Conservation (phyloP, 2,113 vertebrate species). For the Todiramphus saurophagus region DNA sequence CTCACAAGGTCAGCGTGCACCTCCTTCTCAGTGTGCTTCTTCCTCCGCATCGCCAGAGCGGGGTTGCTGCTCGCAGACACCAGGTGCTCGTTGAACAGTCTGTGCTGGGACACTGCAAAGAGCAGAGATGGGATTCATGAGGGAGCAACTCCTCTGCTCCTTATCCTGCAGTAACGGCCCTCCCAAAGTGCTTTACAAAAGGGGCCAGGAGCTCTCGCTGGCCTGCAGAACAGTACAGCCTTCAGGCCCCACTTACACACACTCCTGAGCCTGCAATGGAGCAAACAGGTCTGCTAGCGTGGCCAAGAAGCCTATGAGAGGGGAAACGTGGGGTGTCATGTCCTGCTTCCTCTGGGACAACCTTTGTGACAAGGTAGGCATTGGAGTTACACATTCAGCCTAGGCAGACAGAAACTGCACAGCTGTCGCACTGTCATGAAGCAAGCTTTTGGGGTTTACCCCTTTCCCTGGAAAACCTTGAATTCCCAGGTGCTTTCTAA, state of each 20-base stretch:
- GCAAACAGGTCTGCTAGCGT: neutral
- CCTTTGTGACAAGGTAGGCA: neutral
- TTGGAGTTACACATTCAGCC: neutral
- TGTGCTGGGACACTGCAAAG: slow-evolving; percentile 88
- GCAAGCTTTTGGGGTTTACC: neutral
- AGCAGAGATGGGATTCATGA: neutral
- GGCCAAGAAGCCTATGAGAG: neutral
- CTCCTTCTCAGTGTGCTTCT: slow-evolving; percentile 97
- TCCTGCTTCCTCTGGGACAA: neutral
- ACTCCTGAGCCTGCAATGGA: neutral
- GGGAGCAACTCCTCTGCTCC: neutral
- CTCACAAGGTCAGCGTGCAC: slow-evolving; percentile 92
- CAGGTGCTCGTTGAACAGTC: slow-evolving; percentile 95
- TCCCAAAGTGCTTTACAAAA: neutral
- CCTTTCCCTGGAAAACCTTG: neutral
- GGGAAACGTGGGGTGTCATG: neutral
- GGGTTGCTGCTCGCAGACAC: slow-evolving; percentile 95
- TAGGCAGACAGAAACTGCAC: neutral
- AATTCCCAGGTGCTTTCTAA: neutral
- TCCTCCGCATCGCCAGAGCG: slow-evolving; percentile 89
- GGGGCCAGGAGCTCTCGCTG: neutral
- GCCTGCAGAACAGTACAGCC: neutral
- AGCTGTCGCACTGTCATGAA: neutral
- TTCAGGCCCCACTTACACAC: neutral
- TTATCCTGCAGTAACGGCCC: neutral